Percentiles rank a stretch among this genome's conserved stretches.
phyloP scores from a whole-genome alignment of 2,888 invertebrate genomes.

The Chrysolina americana region DNA sequence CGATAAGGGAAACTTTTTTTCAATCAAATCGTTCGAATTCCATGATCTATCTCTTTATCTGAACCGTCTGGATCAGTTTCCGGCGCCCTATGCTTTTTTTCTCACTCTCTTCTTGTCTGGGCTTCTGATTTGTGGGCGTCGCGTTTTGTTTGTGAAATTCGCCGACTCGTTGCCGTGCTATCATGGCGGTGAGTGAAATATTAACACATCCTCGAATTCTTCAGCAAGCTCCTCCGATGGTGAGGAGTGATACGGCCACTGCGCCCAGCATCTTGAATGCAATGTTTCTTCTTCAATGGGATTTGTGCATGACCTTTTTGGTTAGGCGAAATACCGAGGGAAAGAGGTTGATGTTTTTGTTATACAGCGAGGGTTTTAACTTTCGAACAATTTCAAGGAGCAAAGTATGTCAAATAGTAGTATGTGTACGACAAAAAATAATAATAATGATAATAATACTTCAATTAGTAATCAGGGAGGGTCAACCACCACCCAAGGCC shows the following conservation, averaged over 20 bases:
- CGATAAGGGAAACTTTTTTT: not conserved
- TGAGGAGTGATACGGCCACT: conserved; percentile 65
- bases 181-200: conserved; percentile 64
- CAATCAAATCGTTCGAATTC: conserved; percentile 6
- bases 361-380: not conserved
- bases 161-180: conserved; percentile 58
- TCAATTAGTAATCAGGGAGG: no score
- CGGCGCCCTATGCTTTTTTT: conserved; percentile 15
- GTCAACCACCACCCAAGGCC: no score
- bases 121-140: conserved; percentile 56
- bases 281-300: conserved; percentile 39
- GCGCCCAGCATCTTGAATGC: conserved; percentile 54
- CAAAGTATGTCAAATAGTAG: no score
- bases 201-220: conserved; percentile 66
- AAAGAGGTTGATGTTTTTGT: not conserved
- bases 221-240: conserved; percentile 66
- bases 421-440: no score
- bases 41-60: conserved; percentile 6
- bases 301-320: conserved; percentile 32
- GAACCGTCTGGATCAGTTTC: conserved; percentile 19
- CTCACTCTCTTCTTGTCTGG: conserved; percentile 19
- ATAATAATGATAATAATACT: no score
- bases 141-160: conserved; percentile 59
- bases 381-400: no score
- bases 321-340: conserved; percentile 14